Evolutionary conservation across 1,140 invertebrate species (phyloP), one percentile per base, ranked within the genome.

Genomic region (Dendrolimus punctatus): DNA sequence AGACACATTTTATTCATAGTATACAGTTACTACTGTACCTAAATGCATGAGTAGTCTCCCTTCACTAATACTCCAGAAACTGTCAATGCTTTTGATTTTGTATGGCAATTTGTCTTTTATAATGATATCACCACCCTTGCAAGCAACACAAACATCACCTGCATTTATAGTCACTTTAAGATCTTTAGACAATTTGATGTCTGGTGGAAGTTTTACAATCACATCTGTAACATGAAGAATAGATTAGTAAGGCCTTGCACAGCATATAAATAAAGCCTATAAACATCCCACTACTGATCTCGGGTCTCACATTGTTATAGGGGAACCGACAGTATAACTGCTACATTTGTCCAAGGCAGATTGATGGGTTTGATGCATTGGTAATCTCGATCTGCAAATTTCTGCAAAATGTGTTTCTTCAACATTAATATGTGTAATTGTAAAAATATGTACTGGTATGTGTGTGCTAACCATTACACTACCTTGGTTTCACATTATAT

Each of bases 41-140:
- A 88, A 73, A 72, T 87, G 83, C 44, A 88, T 78, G 44, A 83
- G 60, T 3, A 94, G 73, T 77, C 91, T 91, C 9, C 91, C 91
- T 64, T 93, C 90, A 57, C 91, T 90, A 8, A 97, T 88, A 44
- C 91, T 95, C 96, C 96, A 97, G 56, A 95, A 89, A 9, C 91
- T 92, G 43, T 97, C 95, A 48, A 91, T 90, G 58, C 91, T 89
- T 63, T 93, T 92, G 42, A 92, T 91, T 64, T 92, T 92, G 71
- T 90, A 91, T 42, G 89, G 86, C 0, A 97, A 78, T 38, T 89
- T 84, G 23, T 92, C 93, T 51, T 91, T 87, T 3, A 96, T 74
- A 39, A 95, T 80, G 5, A 77, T 70, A 1, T 78, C 78, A 66
- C 88, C 85, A 64, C 72, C 63, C 4, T 53, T 57, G 58, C 77